A percentile compares a stretch with the other conserved stretches of the same genome.
phyloP scores from a whole-genome alignment of 2,888 invertebrate genomes.

The Orthosia cruda region DNA sequence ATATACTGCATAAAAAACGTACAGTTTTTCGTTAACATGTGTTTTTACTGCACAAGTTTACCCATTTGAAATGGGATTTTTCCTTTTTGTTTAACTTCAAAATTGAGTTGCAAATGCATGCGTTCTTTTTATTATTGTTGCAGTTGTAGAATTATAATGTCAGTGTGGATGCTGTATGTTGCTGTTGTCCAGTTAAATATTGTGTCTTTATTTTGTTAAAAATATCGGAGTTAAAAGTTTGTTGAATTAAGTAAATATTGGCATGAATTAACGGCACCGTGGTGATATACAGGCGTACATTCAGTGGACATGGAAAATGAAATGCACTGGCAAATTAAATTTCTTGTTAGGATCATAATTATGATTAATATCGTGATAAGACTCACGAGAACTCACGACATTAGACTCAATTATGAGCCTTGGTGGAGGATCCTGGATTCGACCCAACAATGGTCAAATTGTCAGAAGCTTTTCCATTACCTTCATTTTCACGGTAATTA shows the following conservation, averaged over 20 bases:
- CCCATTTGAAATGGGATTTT: constrained; percentile 19
- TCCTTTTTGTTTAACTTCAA: constrained; percentile 35
- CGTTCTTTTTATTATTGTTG: constrained; percentile 34
- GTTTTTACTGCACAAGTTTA: constrained; percentile 31
- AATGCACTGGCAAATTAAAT: too few relatives aligned
- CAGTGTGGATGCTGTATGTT: constrained; percentile 3
- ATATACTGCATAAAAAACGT: constrained; percentile 37
- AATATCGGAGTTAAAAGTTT: constrained; percentile 13
- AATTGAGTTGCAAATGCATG: constrained; percentile 47
- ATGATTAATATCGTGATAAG: too few relatives aligned
- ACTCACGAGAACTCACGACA: too few relatives aligned
- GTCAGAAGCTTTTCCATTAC: too few relatives aligned
- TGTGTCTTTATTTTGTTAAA: constrained; percentile 22
- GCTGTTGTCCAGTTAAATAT: constrained; percentile 6
- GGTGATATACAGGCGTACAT: neutral
- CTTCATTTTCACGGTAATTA: too few relatives aligned
- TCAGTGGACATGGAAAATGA: neutral
- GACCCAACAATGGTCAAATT: too few relatives aligned
- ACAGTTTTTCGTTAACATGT: too few relatives aligned
- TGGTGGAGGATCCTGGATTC: too few relatives aligned
- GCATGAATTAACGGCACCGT: neutral
- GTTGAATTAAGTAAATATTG: constrained; percentile 1
- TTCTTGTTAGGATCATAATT: too few relatives aligned
- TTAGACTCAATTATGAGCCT: too few relatives aligned
- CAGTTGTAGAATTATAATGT: constrained; percentile 20